Conservation (phyloP, 2,797 vertebrate genomes). For the Acanthurus tractus region DNA sequence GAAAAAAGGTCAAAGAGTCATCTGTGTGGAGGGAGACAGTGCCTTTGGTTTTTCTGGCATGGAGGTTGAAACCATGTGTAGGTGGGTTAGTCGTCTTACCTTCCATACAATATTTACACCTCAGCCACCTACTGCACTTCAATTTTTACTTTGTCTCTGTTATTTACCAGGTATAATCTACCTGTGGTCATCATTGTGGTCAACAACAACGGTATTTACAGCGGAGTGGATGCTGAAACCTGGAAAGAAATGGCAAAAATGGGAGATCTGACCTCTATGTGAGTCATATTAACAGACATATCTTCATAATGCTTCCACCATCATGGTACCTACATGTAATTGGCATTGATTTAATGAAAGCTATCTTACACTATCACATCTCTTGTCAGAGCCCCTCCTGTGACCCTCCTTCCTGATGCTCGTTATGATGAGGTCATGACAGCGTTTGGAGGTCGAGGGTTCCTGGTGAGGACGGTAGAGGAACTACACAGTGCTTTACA, state of each 20-base stretch:
- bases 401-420: conserved; percentile 92
- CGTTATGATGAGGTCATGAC: conserved; percentile 93
- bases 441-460: conserved; percentile 93
- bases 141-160: not conserved
- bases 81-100: conserved; percentile 77
- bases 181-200: conserved; percentile 93
- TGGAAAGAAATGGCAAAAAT: conserved; percentile 90
- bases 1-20: conserved; percentile 80
- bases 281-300: conserved; percentile 61
- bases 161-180: conserved; percentile 89
- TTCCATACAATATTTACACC: not conserved
- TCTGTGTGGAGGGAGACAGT: conserved; percentile 98
- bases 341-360: not conserved
- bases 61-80: conserved; percentile 98
- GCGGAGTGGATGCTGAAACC: conserved; percentile 88
- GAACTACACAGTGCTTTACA: conserved; percentile 89
- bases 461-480: conserved; percentile 91
- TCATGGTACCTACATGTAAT: not conserved
- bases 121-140: not conserved
- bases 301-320: not conserved
- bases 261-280: conserved; percentile 89
- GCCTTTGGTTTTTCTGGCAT: conserved; percentile 99
- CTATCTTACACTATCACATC: conserved; percentile 1
- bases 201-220: conserved; percentile 99
- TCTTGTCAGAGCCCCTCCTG: conserved; percentile 88